Evolutionary conservation across 2,888 invertebrate genomes (phyloP).

Genomic region (Erannis defoliaria): DNA sequence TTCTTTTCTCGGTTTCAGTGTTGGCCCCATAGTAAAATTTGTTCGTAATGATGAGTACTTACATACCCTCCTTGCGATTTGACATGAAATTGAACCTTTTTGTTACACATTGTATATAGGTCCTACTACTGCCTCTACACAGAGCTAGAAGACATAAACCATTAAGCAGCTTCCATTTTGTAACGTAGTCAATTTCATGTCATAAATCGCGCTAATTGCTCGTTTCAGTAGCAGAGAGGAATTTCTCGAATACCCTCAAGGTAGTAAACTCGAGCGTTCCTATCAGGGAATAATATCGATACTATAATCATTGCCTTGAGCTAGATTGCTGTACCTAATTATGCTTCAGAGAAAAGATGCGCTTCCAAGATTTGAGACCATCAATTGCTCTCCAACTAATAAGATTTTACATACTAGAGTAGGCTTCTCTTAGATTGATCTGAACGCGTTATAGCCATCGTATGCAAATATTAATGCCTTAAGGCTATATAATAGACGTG

Average conservation of each 20-base stretch:
- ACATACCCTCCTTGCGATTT: too few species aligned
- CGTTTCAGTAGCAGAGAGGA: constrained; percentile 21
- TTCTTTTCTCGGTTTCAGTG: too few species aligned
- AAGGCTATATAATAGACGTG: neutral
- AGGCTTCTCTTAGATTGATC: constrained; percentile 6
- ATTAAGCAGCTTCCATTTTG: constrained; percentile 11
- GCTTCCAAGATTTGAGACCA: constrained; percentile 26
- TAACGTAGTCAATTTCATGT: constrained; percentile 13
- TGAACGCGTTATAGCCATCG: constrained; percentile 7
- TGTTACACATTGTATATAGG: too few species aligned
- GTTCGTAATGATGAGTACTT: too few species aligned
- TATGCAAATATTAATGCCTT: constrained; percentile 14
- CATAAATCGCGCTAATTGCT: constrained; percentile 16
- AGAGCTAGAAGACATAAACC: constrained; percentile 4
- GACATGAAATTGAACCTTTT: too few species aligned
- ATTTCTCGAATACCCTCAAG: constrained; percentile 39
- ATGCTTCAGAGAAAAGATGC: constrained; percentile 33
- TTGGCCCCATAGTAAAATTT: too few species aligned
- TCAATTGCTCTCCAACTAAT: constrained; percentile 25
- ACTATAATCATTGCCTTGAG: constrained; percentile 45
- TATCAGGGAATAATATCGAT: constrained; percentile 36
- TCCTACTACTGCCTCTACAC: constrained; percentile 3
- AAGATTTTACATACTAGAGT: constrained; percentile 15
- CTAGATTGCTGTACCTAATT: constrained; percentile 39
- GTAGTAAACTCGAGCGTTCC: constrained; percentile 26